Base-by-base conservation (phyloP, 1,140 invertebrate genomes). In the Bursaphelenchus mucronatus region DNA sequence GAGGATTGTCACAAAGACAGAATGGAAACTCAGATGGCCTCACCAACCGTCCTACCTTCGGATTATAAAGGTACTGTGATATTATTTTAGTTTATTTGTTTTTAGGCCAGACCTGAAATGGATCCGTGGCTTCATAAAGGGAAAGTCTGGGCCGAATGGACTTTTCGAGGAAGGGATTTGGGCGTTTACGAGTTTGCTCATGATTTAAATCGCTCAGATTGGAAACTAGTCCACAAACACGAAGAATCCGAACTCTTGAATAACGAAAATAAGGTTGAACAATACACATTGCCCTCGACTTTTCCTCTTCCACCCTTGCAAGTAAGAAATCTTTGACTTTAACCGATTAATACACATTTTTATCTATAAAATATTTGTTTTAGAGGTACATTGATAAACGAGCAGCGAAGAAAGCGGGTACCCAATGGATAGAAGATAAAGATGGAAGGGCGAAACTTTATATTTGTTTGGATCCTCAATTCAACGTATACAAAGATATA, bases 11-110 rank as follows among this genome's bases (percentile, higher is more conserved):
- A 76, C 72, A 13, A 80, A 80, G 50, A 74, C 57, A 10, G 80
- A 81, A 66, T 80, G 78, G 78, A 44, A 17, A 21, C 43, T 58
- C 46, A 80, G 74, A 63, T 80, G 78, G 78, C 78, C 78, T n/a
- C 44, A 63, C n/a, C 64, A 80, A 55, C 69, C 70, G 4, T 81
- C 79, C 3, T 81, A 80, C 56, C 50, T 79, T 45, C 70, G 67
- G 39, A 73, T 79, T 63, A 52, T 80, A 6, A 69, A 68, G 64
- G 77, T 80, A 46, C 21, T 67, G 30, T 15, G 45, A 52, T 63
- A 30, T n/a, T 43, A 44, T 44, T 54, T 10, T 9, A 21, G 43
- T 39, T 57, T 41, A 58, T 54, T 59, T 8, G 21, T 47, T 0
- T 76, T 64, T 51, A 79, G 77, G 79, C 79, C 4, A 61, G 71